A percentile compares a stretch with the other conserved stretches of the same genome.
phyloP scores from a whole-genome alignment of 1,140 invertebrate species.

The Dreissena rostriformis region DNA sequence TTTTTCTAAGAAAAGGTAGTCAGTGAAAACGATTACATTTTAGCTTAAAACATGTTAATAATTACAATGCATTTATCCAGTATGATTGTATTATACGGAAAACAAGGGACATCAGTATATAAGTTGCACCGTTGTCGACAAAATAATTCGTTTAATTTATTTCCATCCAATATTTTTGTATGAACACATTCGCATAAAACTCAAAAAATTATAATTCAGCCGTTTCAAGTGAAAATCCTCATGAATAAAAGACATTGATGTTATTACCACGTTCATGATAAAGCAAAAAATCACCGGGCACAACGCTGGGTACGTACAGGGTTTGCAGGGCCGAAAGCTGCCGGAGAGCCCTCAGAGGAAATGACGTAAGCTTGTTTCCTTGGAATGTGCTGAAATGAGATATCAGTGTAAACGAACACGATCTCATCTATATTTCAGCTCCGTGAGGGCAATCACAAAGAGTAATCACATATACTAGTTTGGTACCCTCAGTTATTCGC shows the following conservation, averaged over 20 bases:
- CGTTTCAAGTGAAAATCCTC: constrained; percentile 1
- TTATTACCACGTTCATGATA: background rate
- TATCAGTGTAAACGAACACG: too few species aligned
- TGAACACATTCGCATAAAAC: background rate
- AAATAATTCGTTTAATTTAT: background rate
- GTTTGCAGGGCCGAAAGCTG: constrained; percentile 13
- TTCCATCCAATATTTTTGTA: background rate
- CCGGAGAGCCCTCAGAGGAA: constrained; percentile 23
- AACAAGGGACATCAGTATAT: too few species aligned
- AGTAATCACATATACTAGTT: too few species aligned
- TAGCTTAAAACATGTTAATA: too few species aligned
- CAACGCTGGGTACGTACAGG: constrained; percentile 26
- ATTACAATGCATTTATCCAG: too few species aligned
- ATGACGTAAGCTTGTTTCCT: constrained; percentile 39
- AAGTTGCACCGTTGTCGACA: background rate
- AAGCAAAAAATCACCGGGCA: too few species aligned
- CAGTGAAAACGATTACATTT: too few species aligned
- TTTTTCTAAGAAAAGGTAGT: too few species aligned
- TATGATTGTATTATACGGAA: too few species aligned
- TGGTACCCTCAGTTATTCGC: too few species aligned
- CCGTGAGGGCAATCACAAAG: too few species aligned
- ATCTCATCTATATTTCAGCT: too few species aligned
- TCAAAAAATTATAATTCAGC: background rate
- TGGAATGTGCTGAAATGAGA: constrained; percentile 49
- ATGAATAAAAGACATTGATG: background rate